Evolutionary conservation across 2,888 invertebrate genomes (phyloP), one percentile per base, ranked within the genome.

Genomic region (Patella ulyssiponensis): DNA sequence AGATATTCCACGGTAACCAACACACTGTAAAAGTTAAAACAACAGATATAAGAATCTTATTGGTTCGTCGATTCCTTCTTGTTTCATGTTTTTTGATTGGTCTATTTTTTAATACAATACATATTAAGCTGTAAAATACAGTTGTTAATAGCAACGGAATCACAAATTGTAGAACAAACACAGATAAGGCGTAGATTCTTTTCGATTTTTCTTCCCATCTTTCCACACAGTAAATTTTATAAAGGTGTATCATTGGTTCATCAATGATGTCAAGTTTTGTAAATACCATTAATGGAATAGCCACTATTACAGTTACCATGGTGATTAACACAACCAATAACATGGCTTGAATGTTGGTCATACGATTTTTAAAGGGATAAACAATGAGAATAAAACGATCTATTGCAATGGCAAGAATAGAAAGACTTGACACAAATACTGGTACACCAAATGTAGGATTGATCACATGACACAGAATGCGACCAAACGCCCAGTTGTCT

Each of bases 351-450:
- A 77, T 56, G 52, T 86, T 84, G 0, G 86, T 83, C 87, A 91
- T 89, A 33, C 89, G 82, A 53, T 79, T 76, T 56, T 80, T 84
- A 77, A 91, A 88, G 9, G 91, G 91, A 80, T 88, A 88, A 33
- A 91, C 89, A 44, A 91, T 90, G 7, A 91, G 83, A 80, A 90
- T 87, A 82, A 90, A 91, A 14, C 91, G 85, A 79, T 91, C 91
- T 20, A 90, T 80, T 12, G 91, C 90, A 27, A 91, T 91, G 83
- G 90, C 87, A 12, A 90, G 83, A 54, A 91, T 90, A 5, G 89
- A 88, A 75, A 89, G 82, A 0, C 89, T 87, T 3, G 91, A 91
- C 52, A 90, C 88, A 79, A 90, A 90, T 71, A 91, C 83, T 2
- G 91, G 91, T 69, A 91, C 86, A 20, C 89, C 90, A 77, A 90